Evolutionary conservation across 2,888 invertebrate genomes (phyloP).

Genomic region (Tachina fera): DNA sequence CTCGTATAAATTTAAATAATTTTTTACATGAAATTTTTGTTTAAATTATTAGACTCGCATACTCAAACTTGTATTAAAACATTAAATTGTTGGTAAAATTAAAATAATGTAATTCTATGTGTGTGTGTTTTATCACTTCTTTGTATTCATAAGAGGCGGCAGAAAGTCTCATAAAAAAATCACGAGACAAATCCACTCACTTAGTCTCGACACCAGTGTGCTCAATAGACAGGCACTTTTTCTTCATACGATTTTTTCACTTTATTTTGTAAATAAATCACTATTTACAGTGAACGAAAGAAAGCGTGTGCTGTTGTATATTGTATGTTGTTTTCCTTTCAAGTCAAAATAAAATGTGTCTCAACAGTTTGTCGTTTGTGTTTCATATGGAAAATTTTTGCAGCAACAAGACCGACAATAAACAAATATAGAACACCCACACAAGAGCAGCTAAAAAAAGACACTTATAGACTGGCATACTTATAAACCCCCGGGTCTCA

Average conservation of each 20-base stretch:
- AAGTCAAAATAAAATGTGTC: slow-evolving; percentile 47
- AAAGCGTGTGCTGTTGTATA: background rate
- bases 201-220: slow-evolving; percentile 30
- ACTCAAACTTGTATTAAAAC: background rate
- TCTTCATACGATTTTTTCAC: background rate
- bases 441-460: background rate
- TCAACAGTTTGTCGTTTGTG: slow-evolving; percentile 38
- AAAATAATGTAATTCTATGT: background rate
- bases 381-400: slow-evolving; percentile 18
- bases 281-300: background rate
- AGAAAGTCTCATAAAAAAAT: slow-evolving; percentile 55
- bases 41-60: background rate
- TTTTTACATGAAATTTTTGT: no score
- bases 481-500: background rate
- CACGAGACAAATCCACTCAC: slow-evolving; percentile 66
- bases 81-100: slow-evolving; percentile 22
- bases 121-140: slow-evolving; percentile 7
- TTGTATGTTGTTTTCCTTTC: background rate
- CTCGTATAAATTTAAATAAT: no score
- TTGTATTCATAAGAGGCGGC: slow-evolving; percentile 53
- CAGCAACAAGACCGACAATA: background rate
- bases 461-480: slow-evolving; percentile 1
- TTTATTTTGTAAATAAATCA: slow-evolving; percentile 32
- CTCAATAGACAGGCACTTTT: slow-evolving; percentile 4
- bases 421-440: slow-evolving; percentile 41